Percentiles rank a stretch among this genome's conserved stretches.
These are phyloP conservation scores for Yoshiicerus persimilis DNA, from an alignment of 1,140 invertebrate genomes.

Conservation along the genomic window DNA sequence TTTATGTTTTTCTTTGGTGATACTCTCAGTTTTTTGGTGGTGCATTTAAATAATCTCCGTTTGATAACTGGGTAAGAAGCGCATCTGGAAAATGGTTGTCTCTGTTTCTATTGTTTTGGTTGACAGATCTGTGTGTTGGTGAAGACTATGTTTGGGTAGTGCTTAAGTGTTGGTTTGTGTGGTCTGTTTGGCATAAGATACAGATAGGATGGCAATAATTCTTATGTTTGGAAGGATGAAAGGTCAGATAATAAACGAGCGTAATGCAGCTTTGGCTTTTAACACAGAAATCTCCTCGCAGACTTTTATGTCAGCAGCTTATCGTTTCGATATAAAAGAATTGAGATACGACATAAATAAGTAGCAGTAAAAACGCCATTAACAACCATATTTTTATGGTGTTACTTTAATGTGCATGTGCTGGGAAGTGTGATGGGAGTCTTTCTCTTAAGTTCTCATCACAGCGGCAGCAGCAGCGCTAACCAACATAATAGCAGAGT, in stretches of 20 bases:
- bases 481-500: background rate
- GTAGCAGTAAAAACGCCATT: slow-evolving; percentile 23
- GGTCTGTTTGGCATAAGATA: background rate
- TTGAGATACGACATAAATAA: slow-evolving; percentile 11
- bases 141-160: background rate
- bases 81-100: too few relatives aligned
- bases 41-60: too few relatives aligned
- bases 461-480: too few relatives aligned
- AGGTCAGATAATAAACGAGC: background rate
- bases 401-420: background rate
- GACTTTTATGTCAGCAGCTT: background rate
- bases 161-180: background rate
- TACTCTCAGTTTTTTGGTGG: too few relatives aligned
- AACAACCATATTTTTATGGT: slow-evolving; percentile 27
- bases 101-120: too few relatives aligned
- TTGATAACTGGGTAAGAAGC: too few relatives aligned
- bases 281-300: background rate
- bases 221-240: background rate
- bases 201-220: background rate
- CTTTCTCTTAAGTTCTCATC: background rate
- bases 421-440: background rate
- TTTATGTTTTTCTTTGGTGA: too few relatives aligned
- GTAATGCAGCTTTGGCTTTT: background rate
- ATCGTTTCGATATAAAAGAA: slow-evolving; percentile 14
- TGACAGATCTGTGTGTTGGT: too few relatives aligned